Percentiles rank a stretch among this genome's conserved stretches.
These are phyloP conservation scores for Diceros bicornis DNA, from an alignment of 2,797 vertebrate genomes.

Conservation along the genomic window DNA sequence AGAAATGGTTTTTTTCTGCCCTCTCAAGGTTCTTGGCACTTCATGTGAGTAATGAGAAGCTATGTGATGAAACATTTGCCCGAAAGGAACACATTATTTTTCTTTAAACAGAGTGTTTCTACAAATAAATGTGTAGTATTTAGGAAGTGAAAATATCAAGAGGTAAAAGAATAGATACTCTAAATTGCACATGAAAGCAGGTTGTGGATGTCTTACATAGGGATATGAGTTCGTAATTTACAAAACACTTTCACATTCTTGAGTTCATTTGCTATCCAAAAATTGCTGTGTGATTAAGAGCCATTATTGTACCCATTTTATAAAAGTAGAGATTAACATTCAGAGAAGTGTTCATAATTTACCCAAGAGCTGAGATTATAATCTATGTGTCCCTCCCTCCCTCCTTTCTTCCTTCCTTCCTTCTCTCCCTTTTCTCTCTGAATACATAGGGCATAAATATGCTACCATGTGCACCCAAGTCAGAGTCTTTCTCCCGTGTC, in stretches of 20 bases:
- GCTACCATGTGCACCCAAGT: not conserved
- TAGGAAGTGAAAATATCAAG: not conserved
- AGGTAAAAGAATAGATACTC: not conserved
- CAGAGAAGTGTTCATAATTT: not conserved
- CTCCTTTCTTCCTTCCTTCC: not conserved
- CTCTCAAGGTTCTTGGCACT: slow-evolving; percentile 67
- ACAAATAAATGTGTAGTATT: slow-evolving; percentile 37
- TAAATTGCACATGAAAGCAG: not conserved
- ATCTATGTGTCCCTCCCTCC: not conserved
- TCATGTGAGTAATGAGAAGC: slow-evolving; percentile 65
- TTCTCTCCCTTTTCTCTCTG: slow-evolving; percentile 27
- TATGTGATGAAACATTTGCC: slow-evolving; percentile 51
- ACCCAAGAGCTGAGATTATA: not conserved
- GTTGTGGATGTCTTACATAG: not conserved
- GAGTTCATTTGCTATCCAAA: slow-evolving; percentile 37
- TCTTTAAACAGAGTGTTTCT: slow-evolving; percentile 47
- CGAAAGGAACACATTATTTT: slow-evolving; percentile 51
- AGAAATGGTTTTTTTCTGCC: slow-evolving; percentile 35
- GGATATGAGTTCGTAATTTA: not conserved
- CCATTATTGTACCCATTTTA: slow-evolving; percentile 10
- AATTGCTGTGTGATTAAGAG: not conserved
- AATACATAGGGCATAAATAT: not conserved
- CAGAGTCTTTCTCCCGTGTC: not conserved
- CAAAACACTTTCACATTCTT: not conserved
- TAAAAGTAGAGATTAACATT: slow-evolving; percentile 48